Base-by-base conservation (phyloP, 2,888 invertebrate genomes). In the Pachliopta kotzebuea region DNA sequence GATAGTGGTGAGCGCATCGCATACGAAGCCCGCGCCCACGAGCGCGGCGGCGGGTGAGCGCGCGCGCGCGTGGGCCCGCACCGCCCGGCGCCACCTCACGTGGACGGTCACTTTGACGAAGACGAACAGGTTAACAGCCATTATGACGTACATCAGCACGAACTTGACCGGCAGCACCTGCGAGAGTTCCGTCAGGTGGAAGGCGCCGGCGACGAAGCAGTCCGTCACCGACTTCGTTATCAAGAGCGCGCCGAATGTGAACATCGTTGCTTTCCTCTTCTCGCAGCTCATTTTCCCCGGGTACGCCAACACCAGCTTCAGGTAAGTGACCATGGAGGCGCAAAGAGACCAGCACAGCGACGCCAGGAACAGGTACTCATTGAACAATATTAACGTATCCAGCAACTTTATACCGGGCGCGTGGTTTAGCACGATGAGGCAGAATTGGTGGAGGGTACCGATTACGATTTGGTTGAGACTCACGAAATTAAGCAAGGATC, bases 101-200 rank as follows among this genome's bases (percentile, higher is more conserved):
- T n/a, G 20, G n/a, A 49, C 49, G 7, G 14, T 0, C 20, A n/a
- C 49, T 6, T n/a, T n/a, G 7, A n/a, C 49, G n/a, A 49, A 49
- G 4, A n/a, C 49, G 8, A n/a, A 49, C n/a, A 49, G 14, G n/a
- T 49, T 49, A n/a, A 49, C 49, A 4, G 49, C 49, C 49, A 20
- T 49, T n/a, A 49, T n/a, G 8, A 49, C 49, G 49, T 49, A 49
- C 20, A 49, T n/a, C 49, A 49, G 49, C 18, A 49, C n/a, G 20
- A 49, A 49, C 20, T 49, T 49, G 20, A 49, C 49, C 49, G 49
- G 49, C 49, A 49, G 20, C 49, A 49, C n/a, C 20, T 49, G 49
- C 14, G 49, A 49, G 20, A n/a, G n/a, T 4, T 4, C 49, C 14
- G 14, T 20, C 8, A 49, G 20, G 4, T 4, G 3, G 20, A 49